Evolutionary conservation across 2,888 invertebrate genomes (phyloP).

Genomic region (Clistopyga incitator): DNA sequence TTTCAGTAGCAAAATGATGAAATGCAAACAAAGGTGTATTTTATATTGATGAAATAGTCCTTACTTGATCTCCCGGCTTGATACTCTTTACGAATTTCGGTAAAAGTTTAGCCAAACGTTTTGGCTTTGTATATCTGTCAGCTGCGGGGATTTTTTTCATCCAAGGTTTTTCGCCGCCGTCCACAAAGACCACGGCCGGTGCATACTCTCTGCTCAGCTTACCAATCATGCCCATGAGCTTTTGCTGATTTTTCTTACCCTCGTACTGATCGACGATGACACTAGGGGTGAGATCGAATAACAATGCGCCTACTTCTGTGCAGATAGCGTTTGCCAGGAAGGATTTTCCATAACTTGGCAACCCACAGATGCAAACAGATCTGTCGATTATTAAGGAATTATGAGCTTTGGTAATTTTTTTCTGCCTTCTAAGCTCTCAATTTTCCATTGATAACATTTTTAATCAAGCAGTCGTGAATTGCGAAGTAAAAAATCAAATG

Average conservation of each 20-base stretch:
- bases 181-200: constrained; percentile 90
- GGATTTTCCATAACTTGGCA: constrained; percentile 89
- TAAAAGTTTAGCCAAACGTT: constrained; percentile 88
- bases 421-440: neutral
- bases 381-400: constrained; percentile 77
- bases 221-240: constrained; percentile 88
- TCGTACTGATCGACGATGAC: constrained; percentile 89
- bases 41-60: neutral
- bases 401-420: neutral
- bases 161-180: constrained; percentile 89
- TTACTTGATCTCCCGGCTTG: constrained; percentile 86
- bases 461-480: neutral
- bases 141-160: constrained; percentile 88
- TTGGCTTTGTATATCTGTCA: constrained; percentile 89
- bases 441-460: neutral
- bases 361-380: constrained; percentile 90
- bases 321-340: constrained; percentile 90
- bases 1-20: neutral
- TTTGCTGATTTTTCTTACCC: constrained; percentile 88
- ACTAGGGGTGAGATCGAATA: constrained; percentile 91
- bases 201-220: constrained; percentile 89
- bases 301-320: constrained; percentile 88
- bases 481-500: neutral
- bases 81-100: constrained; percentile 90
- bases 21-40: too few relatives aligned